Base-by-base conservation (phyloP, 1,140 invertebrate species). In the Zaprionus tsacasi region DNA sequence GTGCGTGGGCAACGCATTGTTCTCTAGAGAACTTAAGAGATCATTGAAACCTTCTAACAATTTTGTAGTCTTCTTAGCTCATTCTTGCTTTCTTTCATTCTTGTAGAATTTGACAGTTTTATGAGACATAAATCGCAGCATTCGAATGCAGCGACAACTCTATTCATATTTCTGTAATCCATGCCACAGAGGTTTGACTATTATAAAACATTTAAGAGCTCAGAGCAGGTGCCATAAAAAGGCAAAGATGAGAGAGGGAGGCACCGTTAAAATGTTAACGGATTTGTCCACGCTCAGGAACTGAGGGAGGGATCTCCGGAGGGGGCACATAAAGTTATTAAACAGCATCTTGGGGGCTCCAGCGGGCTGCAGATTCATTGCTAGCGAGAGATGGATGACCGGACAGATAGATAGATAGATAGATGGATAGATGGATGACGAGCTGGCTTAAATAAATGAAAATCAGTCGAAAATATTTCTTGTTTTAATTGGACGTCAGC, bases 401-500 rank as follows among this genome's bases (percentile, higher is more conserved):
- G 33, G 25, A 27, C 54, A 40, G 30, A 36, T 60, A 2, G 43
- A 70, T 60, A 40, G 30, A 60, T 21, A 21, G 25, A 27, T 36
- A 40, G 30, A 36, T 60, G 1, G 43, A 70, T 60, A 40, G 30
- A 60, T 70, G 15, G 40, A 7, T 48, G 11, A 17, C 30, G 13
- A 10, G 13, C 7, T 40, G 30, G 50, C 11, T 66, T 66, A 35
- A 52, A 72, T 66, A 50, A 66, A 72, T 70, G 73, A 65, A 71
- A 58, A 59, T 55, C 35, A 58, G 68, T 61, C 61, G 56, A 76
- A 80, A 82, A 82, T 87, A 87, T 88, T 83, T 88, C 63, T 66
- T 69, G 83, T 87, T 82, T 87, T 87, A 88, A 87, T 87, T 88
- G 78, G 83, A 87, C 77, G 83, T 21, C 72, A 58, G 63, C 66